Evolutionary conservation across 2,797 vertebrate species (phyloP).

Genomic region (Caiman crocodilus): DNA sequence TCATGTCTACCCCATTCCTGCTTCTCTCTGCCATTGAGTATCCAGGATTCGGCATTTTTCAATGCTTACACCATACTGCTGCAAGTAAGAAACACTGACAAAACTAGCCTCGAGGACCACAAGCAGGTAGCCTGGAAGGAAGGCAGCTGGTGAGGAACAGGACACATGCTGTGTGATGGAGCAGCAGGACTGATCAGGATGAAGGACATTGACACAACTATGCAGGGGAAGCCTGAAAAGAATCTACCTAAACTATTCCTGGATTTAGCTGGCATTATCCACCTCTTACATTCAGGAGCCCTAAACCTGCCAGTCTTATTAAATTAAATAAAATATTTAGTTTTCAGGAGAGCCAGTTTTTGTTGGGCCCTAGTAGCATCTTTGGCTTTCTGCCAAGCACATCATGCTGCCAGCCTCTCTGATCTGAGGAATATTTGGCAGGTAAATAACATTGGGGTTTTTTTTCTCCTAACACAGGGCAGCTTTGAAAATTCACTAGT

Average conservation of each 20-base stretch:
- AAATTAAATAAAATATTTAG: conserved; percentile 30
- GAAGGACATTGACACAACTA: background rate
- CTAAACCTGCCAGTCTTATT: background rate
- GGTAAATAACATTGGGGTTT: background rate
- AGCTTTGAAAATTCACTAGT: conserved; percentile 38
- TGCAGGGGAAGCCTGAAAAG: background rate
- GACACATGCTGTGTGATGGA: background rate
- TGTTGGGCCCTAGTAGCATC: conserved; percentile 24
- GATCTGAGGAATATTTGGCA: conserved; percentile 16
- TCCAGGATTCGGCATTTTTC: background rate
- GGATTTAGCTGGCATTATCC: conserved; percentile 15
- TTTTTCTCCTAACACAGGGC: background rate
- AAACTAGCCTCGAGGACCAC: background rate
- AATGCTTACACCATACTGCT: background rate
- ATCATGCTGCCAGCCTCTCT: conserved; percentile 24
- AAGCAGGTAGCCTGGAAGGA: background rate
- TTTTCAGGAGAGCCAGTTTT: conserved; percentile 5
- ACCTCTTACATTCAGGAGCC: background rate
- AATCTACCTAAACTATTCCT: background rate
- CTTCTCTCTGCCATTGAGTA: background rate
- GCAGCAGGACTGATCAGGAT: background rate
- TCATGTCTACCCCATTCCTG: conserved; percentile 1
- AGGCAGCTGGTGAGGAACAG: background rate
- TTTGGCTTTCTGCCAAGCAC: conserved; percentile 6
- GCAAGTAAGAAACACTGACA: background rate